A percentile compares a stretch with the other conserved stretches of the same genome.
Conservation (phyloP, 2,797 vertebrate genomes). For the Stomatorhinus walkeri region DNA sequence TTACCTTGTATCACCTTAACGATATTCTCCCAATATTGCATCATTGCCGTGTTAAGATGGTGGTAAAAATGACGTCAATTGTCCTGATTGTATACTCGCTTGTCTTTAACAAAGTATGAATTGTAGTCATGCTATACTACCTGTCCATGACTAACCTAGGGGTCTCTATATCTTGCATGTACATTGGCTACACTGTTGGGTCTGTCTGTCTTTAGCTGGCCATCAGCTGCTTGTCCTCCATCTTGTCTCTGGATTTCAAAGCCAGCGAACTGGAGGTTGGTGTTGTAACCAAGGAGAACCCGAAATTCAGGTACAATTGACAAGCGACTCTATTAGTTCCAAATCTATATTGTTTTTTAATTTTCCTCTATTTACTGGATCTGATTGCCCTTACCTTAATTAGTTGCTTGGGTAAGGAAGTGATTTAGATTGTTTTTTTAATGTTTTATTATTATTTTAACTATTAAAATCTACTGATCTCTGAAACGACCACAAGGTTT, state of each 20-base stretch:
- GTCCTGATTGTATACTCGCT: neutral
- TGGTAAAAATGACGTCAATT: neutral
- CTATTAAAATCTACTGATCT: neutral
- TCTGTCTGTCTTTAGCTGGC: constrained; percentile 50
- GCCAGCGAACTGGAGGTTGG: constrained; percentile 60
- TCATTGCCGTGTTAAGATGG: neutral
- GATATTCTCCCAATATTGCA: neutral
- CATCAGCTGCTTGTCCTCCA: constrained; percentile 60
- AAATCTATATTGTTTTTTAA: neutral
- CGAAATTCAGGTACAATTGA: constrained; percentile 60
- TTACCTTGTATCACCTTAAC: neutral
- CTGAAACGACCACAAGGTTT: neutral
- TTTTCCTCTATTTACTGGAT: neutral
- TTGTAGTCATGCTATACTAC: neutral
- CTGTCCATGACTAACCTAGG: neutral
- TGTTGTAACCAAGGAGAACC: constrained; percentile 59
- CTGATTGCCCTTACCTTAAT: neutral
- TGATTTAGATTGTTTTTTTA: neutral
- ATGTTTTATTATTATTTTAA: neutral
- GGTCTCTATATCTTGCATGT: neutral
- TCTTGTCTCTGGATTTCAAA: constrained; percentile 64
- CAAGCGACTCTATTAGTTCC: neutral
- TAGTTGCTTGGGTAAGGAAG: neutral
- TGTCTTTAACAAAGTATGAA: neutral
- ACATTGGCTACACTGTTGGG: neutral